Evolutionary conservation across 2,797 vertebrate genomes (phyloP).

Genomic region (Danio kyathit): DNA sequence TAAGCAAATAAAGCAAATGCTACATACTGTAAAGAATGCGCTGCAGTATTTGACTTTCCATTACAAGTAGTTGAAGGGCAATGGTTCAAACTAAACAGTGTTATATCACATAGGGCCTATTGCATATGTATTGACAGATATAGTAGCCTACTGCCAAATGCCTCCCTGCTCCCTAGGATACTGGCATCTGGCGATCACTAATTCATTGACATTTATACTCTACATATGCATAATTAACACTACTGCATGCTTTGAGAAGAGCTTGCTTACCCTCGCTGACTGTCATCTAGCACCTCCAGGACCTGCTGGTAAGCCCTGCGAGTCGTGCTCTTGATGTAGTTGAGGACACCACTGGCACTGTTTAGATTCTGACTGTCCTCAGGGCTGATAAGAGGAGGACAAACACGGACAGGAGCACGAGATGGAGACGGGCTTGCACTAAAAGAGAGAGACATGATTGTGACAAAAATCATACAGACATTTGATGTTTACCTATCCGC

Average conservation of each 20-base stretch:
- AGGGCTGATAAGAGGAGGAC: conserved; percentile 87
- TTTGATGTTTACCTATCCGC: too few species aligned
- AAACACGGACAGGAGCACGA: conserved; percentile 83
- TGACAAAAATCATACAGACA: background rate
- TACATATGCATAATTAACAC: conserved; percentile 4
- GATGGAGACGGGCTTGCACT: conserved; percentile 89
- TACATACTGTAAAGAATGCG: too few species aligned
- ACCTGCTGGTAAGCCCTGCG: conserved; percentile 97
- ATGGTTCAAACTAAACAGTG: too few species aligned
- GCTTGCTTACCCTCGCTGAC: conserved; percentile 88
- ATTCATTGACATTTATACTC: background rate
- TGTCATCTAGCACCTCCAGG: conserved; percentile 93
- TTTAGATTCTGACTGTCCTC: conserved; percentile 90
- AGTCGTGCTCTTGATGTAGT: conserved; percentile 95
- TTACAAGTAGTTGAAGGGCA: too few species aligned
- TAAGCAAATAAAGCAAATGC: too few species aligned
- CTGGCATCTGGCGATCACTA: too few species aligned
- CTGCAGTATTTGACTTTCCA: too few species aligned
- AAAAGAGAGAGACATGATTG: conserved; percentile 68
- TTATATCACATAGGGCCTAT: too few species aligned
- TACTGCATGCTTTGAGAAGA: conserved; percentile 68
- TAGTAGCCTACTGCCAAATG: too few species aligned
- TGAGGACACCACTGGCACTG: conserved; percentile 91
- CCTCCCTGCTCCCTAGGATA: too few species aligned
- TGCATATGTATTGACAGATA: too few species aligned